Conservation (phyloP, 1,140 invertebrate species). For the Hydropsyche tenuis region DNA sequence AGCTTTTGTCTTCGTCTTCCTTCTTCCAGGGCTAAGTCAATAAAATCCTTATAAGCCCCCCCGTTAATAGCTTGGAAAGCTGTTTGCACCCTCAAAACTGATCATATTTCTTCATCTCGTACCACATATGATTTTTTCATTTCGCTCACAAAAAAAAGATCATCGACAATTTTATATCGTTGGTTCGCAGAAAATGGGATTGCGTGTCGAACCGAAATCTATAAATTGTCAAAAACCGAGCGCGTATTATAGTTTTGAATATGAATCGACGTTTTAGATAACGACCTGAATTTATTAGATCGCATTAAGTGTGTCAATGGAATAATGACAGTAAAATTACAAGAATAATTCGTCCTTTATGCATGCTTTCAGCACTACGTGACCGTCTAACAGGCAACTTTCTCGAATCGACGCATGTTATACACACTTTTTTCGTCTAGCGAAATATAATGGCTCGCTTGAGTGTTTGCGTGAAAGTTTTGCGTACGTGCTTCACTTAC, state of each 20-base stretch:
- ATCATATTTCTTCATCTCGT: slow-evolving; percentile 23
- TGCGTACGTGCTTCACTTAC: slow-evolving; percentile 33
- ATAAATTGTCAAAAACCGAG: too few species aligned
- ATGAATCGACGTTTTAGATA: background rate
- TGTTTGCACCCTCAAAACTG: slow-evolving; percentile 36
- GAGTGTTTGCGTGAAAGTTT: slow-evolving; percentile 28
- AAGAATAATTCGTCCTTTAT: too few species aligned
- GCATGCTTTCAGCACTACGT: background rate
- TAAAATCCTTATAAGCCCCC: slow-evolving; percentile 42
- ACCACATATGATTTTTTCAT: slow-evolving; percentile 23
- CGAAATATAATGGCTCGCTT: slow-evolving; percentile 12
- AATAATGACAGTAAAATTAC: too few species aligned
- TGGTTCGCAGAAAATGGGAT: background rate
- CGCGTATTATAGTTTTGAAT: too few species aligned
- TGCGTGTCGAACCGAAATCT: background rate
- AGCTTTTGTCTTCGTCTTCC: slow-evolving; percentile 40
- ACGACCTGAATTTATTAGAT: background rate
- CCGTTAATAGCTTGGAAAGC: slow-evolving; percentile 39
- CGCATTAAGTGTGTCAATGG: background rate
- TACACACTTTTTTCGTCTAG: background rate
- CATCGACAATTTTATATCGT: background rate
- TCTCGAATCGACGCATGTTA: background rate
- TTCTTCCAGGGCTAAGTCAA: slow-evolving; percentile 36
- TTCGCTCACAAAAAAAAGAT: background rate
- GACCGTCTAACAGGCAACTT: slow-evolving; percentile 1